Evolutionary conservation across 2,888 invertebrate species (phyloP), one percentile per base, ranked within the genome.

Genomic region (Troglohyphantes excavatus): DNA sequence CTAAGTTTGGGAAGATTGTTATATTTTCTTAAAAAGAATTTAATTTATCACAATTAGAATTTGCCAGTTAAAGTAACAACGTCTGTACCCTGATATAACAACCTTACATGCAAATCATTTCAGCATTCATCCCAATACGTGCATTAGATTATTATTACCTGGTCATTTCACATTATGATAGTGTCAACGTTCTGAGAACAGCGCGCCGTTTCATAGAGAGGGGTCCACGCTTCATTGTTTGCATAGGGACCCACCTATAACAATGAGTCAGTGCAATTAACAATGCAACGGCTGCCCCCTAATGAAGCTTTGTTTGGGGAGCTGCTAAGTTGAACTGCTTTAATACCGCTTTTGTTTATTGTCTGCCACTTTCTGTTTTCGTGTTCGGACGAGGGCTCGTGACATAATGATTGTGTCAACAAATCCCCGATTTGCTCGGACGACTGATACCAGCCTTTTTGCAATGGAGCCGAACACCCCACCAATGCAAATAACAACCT

Each of bases 221-320:
- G 53, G 46, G 46, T 46, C 46, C 46, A 17, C 11, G 33, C 11
- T 46, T 46, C 46, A 46, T 9, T 17, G 46, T 46, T 46, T 13
- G 46, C 46, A 46, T 46, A 53, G 17, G 53, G 17, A 3, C n/a
- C 53, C 5, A 13, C 3, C 17, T 17, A 46, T 13, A 53, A 53
- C 53, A 53, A 53, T 53, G 53, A 53, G 53, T 53, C 53, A 53
- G 53, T 53, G 17, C 53, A 53, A 53, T 53, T 53, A 53, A 11
- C 53, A 53, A 39, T 53, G 53, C 73, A 43, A 33, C 53, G 7
- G 81, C 29, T 21, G 72, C 19, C 6, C n/a, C 11, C 82, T 82
- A 82, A 82, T 82, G 70, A 82, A 59, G 59, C 82, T 70, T 82
- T 82, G 82, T 82, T 81, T 70, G 19, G 11, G 21, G 6, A 70